Evolutionary conservation across 53 echinoderm and acorn worm genomes (phyloP), one percentile per base, ranked within the genome.

Genomic region (Echinarachnius parma): DNA sequence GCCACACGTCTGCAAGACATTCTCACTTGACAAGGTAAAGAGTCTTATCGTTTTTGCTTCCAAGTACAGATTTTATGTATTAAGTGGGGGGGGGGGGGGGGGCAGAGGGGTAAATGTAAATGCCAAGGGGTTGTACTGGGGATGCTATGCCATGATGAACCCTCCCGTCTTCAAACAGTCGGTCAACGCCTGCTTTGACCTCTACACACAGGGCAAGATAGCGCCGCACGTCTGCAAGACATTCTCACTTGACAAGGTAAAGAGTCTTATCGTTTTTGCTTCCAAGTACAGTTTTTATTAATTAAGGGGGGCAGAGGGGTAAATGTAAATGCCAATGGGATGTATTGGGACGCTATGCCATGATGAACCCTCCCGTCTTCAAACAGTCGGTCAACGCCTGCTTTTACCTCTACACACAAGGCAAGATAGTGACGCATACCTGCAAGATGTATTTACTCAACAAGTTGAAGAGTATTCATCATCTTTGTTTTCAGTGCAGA

Each of bases 101-200:
- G 7, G 39, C 7, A 13, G 13, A 9, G 39, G 7, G 39, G 39
- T 7, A 39, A 39, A n/a, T n/a, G 39, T 39, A 13, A 39, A 13
- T 7, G 39, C 86, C 37, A 19, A 82, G 31, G 98, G 98, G n/a
- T 65, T 98, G 37, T 98, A 85, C 82, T 98, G 91, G 98, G 98
- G 98, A 55, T 78, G 86, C 56, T 87, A 91, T 63, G 78, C 80
- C 35, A 39, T 84, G 20, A 83, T 88, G 66, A 81, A 98, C 53
- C 81, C 70, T 34, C 44, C 71, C n/a, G 75, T 62, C 66, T 87
- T 70, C 55, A 87, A 77, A 64, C 64, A 87, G 59, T 98, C 91
- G 1, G 84, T 98, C 2, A 61, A 62, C 3, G 91, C 91, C 62
- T 82, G 82, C 34, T 62, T 98, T 16, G 60, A 71, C 7, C 82